Evolutionary conservation across 2,113 vertebrate species (phyloP).

Genomic region (Catagonus wagneri): DNA sequence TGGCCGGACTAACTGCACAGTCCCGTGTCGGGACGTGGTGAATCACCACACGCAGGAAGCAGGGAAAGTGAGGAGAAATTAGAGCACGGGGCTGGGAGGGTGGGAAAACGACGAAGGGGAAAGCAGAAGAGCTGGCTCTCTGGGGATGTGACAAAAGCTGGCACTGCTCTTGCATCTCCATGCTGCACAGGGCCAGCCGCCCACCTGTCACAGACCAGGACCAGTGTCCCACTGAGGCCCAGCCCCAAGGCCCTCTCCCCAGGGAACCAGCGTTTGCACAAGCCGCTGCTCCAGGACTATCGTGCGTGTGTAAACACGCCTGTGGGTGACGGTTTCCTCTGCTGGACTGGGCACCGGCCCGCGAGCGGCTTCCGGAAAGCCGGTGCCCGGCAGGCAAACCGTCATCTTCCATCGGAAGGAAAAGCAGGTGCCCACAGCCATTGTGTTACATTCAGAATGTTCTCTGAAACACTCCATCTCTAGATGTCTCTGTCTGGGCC

Average conservation of each 20-base stretch:
- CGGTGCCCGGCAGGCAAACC: background rate
- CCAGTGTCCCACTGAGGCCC: rapidly evolving
- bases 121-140: background rate
- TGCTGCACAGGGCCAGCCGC: too few species aligned
- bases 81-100: rapidly evolving
- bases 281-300: rapidly evolving
- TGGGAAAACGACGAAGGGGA: too few species aligned
- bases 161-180: rapidly evolving
- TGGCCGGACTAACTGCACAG: rapidly evolving
- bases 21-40: rapidly evolving
- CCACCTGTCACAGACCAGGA: rapidly evolving
- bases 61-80: rapidly evolving
- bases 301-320: rapidly evolving
- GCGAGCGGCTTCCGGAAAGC: background rate
- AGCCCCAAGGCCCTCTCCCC: background rate
- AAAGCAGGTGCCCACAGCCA: background rate
- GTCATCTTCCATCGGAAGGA: background rate
- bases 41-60: too few species aligned
- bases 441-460: background rate
- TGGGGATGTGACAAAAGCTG: rapidly evolving
- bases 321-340: background rate
- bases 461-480: background rate
- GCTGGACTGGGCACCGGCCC: background rate
- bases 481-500: background rate
- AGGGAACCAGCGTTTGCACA: background rate